phyloP scores from a whole-genome alignment of 1,140 invertebrate species.

The Drosophila nigrodunni region DNA sequence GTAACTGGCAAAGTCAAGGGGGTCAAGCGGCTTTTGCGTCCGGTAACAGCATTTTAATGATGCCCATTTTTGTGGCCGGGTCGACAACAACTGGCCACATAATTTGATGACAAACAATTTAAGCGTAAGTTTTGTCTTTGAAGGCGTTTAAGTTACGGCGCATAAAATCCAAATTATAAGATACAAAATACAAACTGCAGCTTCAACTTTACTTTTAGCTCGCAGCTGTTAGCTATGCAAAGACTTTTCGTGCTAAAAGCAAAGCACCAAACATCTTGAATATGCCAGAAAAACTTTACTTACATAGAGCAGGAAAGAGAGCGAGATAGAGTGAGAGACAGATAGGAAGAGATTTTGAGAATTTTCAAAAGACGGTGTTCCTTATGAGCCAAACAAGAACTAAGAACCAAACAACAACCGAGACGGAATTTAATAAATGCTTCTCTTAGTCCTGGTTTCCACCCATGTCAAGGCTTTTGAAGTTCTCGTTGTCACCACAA shows the following conservation, averaged over 20 bases:
- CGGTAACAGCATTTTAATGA: constrained; percentile 81
- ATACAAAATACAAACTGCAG: constrained; percentile 3
- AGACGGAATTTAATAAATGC: constrained; percentile 77
- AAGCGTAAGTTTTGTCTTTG: constrained; percentile 66
- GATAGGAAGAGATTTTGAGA: constrained; percentile 13
- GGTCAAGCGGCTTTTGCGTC: constrained; percentile 39
- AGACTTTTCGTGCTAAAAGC: constrained; percentile 33
- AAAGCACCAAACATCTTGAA: constrained; percentile 63
- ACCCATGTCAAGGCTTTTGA: constrained; percentile 60
- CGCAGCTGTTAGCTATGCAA: constrained; percentile 28
- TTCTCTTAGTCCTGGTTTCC: constrained; percentile 26
- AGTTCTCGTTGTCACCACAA: constrained; percentile 46
- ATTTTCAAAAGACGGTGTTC: constrained; percentile 46
- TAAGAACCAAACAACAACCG: constrained; percentile 26
- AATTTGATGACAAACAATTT: constrained; percentile 82
- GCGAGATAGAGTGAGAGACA: too few species aligned
- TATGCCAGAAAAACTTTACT: constrained; percentile 59
- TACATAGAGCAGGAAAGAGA: too few species aligned
- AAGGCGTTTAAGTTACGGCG: constrained; percentile 51
- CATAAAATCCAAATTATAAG: constrained; percentile 9
- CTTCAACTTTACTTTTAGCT: constrained; percentile 44
- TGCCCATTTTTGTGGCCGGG: constrained; percentile 63
- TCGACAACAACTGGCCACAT: constrained; percentile 68
- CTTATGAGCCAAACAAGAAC: constrained; percentile 37
- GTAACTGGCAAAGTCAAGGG: constrained; percentile 8